Conservation (phyloP, 2,888 invertebrate genomes). For the Sepiola atlantica region DNA sequence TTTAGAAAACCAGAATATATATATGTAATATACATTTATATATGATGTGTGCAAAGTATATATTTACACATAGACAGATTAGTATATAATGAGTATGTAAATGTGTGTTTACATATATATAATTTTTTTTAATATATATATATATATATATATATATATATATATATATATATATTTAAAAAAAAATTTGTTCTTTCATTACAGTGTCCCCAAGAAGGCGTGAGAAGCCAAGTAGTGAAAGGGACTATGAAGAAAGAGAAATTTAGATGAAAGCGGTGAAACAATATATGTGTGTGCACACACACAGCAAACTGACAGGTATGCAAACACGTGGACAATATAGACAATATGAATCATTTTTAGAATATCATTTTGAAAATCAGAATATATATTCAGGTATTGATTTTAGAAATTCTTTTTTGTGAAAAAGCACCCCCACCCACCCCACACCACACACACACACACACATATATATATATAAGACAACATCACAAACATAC, state of each 20-base stretch:
- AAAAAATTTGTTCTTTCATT: no score
- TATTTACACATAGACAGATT: neutral
- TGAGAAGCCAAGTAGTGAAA: no score
- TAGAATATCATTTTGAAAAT: neutral
- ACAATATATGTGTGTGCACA: neutral
- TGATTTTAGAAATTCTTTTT: constrained; percentile 16
- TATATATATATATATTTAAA: constrained; percentile 24
- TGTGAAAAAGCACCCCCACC: no score
- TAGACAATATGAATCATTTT: neutral
- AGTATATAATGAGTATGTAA: neutral
- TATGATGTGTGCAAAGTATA: neutral
- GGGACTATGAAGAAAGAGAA: no score
- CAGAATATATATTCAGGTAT: neutral
- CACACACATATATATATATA: neutral
- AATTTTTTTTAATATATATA: constrained; percentile 21
- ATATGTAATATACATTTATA: neutral
- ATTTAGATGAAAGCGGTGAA: no score
- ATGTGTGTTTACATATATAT: constrained; percentile 39
- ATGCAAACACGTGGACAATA: neutral
- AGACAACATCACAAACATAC: neutral
- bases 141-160: constrained; percentile 42
- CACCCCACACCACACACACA: no score
- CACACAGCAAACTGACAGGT: neutral
- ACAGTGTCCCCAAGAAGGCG: no score
- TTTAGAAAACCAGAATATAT: constrained; percentile 35